Evolutionary conservation across 2,113 vertebrate genomes (phyloP).

Genomic region (Tricholaema leucomelas): DNA sequence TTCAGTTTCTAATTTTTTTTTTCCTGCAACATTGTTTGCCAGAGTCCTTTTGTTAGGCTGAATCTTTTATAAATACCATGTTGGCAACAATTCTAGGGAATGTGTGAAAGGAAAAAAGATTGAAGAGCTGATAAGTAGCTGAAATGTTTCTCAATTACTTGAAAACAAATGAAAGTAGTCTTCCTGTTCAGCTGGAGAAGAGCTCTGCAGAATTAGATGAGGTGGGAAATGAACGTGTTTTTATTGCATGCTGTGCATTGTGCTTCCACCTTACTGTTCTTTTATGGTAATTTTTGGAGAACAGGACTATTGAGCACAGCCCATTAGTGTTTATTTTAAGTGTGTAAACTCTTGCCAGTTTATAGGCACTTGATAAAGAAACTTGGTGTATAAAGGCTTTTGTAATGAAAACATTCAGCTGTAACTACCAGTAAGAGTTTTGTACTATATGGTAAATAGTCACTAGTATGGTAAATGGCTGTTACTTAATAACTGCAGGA

Average conservation of each 20-base stretch:
- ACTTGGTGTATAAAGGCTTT: neutral
- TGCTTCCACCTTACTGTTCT: conserved; percentile 10
- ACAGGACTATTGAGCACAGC: neutral
- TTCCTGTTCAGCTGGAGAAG: conserved; percentile 40
- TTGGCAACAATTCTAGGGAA: conserved; percentile 7
- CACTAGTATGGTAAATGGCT: neutral
- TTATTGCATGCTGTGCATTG: neutral
- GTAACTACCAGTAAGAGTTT: neutral
- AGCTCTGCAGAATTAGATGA: conserved; percentile 10
- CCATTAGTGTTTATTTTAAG: conserved; percentile 44
- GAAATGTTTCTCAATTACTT: conserved; percentile 58
- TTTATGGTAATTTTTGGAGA: conserved; percentile 42
- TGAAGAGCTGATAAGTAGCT: conserved; percentile 37
- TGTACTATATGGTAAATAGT: neutral
- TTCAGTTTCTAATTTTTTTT: neutral
- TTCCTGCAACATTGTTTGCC: neutral
- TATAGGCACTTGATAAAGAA: conserved; percentile 26
- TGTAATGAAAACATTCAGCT: conserved; percentile 10
- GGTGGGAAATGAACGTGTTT: conserved; percentile 40
- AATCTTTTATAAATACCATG: neutral
- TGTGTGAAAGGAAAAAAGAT: conserved; percentile 29
- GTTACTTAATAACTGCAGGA: neutral
- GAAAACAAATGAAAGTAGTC: conserved; percentile 50
- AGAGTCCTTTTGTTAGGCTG: neutral
- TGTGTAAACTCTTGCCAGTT: conserved; percentile 22